Evolutionary conservation across 2,888 invertebrate species (phyloP), one percentile per base, ranked within the genome.

Genomic region (Netelia virgata): DNA sequence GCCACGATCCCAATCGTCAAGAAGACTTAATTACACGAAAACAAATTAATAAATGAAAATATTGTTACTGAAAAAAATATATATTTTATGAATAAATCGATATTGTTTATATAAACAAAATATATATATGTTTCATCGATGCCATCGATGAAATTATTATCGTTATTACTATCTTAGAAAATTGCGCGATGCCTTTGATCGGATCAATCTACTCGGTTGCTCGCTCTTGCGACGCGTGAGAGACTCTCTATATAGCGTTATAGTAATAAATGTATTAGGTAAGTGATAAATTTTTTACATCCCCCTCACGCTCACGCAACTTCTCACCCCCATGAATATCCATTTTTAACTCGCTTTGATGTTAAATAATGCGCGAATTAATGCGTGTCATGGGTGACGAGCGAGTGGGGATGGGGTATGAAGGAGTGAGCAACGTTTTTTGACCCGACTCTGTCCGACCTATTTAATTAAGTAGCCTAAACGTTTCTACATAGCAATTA

Each of bases 331-430:
- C 79, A 66, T 61, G 63, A 66, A 69, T 68, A 73, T 83, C 86
- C 84, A 86, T 84, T 84, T 86, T 84, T 86, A 86, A 83, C 82
- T 77, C 64, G 55, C 86, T 86, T 86, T 86, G 86, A 86, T 84
- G 86, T 84, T 75, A 81, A 84, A 84, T 84, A 79, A 84, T 50
- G 74, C 82, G 74, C 23, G 66, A 28, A 66, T 1, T 78, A 72
- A 84, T 75, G 70, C 75, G 75, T 75, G 6, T 57, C 43, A 14
- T 43, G 9, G 18, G n/a, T 36, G 72, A 36, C 57, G 18, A 73
- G 28, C 72, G 28, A 64, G 64, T 28, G 6, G 28, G 28, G 28
- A 3, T 5, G 28, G 28, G 28, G 28, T 28, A 28, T 5, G 28
- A 28, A 28, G 28, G 5, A 47, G 14, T 11, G 47, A 14, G 11